Evolutionary conservation across 2,888 invertebrate genomes (phyloP), one percentile per base, ranked within the genome.

Genomic region (Phyllotreta cruciferae): DNA sequence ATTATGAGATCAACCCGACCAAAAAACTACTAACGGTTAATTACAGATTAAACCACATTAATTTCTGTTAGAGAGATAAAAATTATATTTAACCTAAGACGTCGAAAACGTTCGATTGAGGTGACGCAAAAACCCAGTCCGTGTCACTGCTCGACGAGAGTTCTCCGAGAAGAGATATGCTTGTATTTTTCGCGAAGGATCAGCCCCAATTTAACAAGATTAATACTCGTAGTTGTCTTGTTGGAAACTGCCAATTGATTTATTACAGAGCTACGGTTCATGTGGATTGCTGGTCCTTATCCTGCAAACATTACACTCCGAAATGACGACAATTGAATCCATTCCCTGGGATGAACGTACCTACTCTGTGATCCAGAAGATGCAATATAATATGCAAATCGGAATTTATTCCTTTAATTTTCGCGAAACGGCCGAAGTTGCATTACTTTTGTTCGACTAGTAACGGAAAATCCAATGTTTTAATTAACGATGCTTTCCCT

Each of bases 161-260:
- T 38, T 52, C 36, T 52, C 37, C 4, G 36, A 49, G 56, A 52
- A 53, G 53, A 64, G 60, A 60, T 64, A 64, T 56, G 64, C 64
- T 64, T 60, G 60, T 64, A 64, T 63, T 63, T 63, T 66, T 63
- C 57, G 45, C 45, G 61, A 60, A 53, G 63, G 55, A 56, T 61
- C 60, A 61, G 63, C 66, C 61, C 57, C 63, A 66, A 63, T 66
- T 66, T 61, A 63, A 61, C 63, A 63, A 66, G 66, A 66, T 66
- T 66, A 66, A 66, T 66, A 57, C 66, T 57, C 47, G 54, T 42
- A 60, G 54, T 63, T 64, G 60, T 60, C 64, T 67, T 65, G 60
- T 56, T 60, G 52, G 57, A 57, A 61, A 58, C 57, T 64, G 58
- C 36, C 62, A 63, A 67, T 67, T 67, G 67, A 67, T 67, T 66